Base-by-base conservation (phyloP, 2,888 invertebrate genomes). In the Hypomecis atomaria region DNA sequence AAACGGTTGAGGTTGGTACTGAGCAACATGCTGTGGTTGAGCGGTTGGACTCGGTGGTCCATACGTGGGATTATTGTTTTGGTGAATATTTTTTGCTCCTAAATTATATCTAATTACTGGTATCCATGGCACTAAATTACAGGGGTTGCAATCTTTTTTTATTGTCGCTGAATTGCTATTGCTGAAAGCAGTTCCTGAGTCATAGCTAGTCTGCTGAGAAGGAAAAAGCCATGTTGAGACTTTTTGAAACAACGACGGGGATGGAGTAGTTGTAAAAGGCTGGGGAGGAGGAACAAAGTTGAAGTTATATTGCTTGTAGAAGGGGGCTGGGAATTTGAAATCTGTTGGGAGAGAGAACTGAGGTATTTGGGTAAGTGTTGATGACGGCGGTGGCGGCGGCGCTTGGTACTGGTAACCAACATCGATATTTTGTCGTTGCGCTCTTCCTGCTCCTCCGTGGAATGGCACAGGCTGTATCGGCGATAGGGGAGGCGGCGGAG, bases 81-180 rank as follows among this genome's bases (percentile, higher is more conserved):
- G 84, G 61, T 82, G 77, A 65, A 77, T 61, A 80, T 82, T 88
- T 84, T 88, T 86, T 72, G 83, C 79, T 71, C 85, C 85, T 80
- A 88, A 75, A 77, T 90, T 88, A 79, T 91, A 93, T 84, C 87
- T 88, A 74, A 92, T 87, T 68, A 97, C 94, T 43, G 97, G 97
- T 74, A 96, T 94, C 97, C 97, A 97, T 65, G 97, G 97, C 77
- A 95, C 94, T 82, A 94, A 94, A 82, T 97, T 96, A 79, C 97
- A 97, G 59, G 96, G 94, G 78, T 96, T 95, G 78, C 97, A 97
- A 69, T 94, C 93, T 77, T 94, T 94, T 69, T 94, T 93, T 50
- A 86, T 80, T 60, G 87, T 86, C 34, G 79, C 77, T 77, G 83
- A 67, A 67, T 79, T 84, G 67, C 78, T 81, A 71, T 66, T 82